Evolutionary conservation across 2,113 vertebrate species (phyloP).

Genomic region (Bombycilla garrulus): DNA sequence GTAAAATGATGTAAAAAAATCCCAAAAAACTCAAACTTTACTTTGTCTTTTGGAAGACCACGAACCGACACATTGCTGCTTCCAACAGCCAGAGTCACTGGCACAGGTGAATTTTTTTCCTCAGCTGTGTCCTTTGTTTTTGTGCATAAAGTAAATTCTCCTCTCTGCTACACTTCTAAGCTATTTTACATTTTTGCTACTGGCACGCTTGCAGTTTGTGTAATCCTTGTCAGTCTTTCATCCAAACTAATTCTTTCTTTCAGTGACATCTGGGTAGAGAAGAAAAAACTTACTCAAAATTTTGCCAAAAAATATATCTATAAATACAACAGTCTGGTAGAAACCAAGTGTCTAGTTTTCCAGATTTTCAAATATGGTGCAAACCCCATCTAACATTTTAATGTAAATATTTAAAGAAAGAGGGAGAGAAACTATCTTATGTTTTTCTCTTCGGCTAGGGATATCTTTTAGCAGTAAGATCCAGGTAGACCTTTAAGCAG

Average conservation of each 20-base stretch:
- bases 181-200: background rate
- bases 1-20: accelerated
- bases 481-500: background rate
- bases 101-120: accelerated
- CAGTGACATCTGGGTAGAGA: background rate
- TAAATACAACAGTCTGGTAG: background rate
- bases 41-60: background rate
- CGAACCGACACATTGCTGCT: background rate
- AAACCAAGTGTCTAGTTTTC: background rate
- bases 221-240: background rate
- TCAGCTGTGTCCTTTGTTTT: background rate
- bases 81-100: background rate
- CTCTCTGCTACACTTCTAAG: background rate
- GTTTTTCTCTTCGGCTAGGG: background rate
- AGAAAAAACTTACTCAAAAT: background rate
- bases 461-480: background rate
- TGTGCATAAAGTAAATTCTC: background rate
- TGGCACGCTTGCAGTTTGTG: background rate
- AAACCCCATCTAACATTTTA: background rate
- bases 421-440: background rate
- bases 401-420: background rate
- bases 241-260: conserved; percentile 31
- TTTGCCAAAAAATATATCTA: background rate
- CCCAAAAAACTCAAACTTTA: background rate
- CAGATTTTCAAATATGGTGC: background rate